phyloP scores from a whole-genome alignment of 1,140 invertebrate genomes.

The Sinonovacula constricta region DNA sequence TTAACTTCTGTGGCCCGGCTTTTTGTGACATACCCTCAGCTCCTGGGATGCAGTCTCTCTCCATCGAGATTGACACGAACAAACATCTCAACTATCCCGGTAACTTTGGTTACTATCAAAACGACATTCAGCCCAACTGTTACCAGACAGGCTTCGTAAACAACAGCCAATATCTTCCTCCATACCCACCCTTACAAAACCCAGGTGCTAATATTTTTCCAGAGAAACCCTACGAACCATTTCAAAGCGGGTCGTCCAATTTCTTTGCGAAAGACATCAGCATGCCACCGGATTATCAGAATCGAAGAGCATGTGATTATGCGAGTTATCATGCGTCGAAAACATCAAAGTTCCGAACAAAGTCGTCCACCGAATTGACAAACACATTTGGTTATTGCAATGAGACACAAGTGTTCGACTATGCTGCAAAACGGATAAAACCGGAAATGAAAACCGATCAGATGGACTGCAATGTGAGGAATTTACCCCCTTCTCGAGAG shows the following conservation, averaged over 20 bases:
- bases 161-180: background rate
- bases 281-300: background rate
- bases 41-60: conserved; percentile 41
- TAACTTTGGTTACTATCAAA: conserved; percentile 36
- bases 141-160: background rate
- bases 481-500: background rate
- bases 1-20: conserved; percentile 27
- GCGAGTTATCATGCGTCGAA: background rate
- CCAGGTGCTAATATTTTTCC: background rate
- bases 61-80: conserved; percentile 54
- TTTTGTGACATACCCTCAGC: conserved; percentile 39
- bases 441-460: background rate
- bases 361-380: conserved; percentile 4
- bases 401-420: conserved; percentile 8
- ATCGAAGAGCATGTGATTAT: background rate
- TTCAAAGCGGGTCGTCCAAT: background rate
- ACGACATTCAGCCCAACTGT: conserved; percentile 5
- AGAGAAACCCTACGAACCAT: background rate
- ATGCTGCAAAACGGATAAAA: conserved; percentile 31
- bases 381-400: conserved; percentile 17
- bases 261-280: background rate
- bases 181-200: background rate
- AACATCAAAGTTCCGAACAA: conserved; percentile 8
- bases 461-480: conserved; percentile 5
- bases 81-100: conserved; percentile 52